Conservation (phyloP, 1,140 invertebrate genomes). For the Caenorhabditis inopinata region DNA sequence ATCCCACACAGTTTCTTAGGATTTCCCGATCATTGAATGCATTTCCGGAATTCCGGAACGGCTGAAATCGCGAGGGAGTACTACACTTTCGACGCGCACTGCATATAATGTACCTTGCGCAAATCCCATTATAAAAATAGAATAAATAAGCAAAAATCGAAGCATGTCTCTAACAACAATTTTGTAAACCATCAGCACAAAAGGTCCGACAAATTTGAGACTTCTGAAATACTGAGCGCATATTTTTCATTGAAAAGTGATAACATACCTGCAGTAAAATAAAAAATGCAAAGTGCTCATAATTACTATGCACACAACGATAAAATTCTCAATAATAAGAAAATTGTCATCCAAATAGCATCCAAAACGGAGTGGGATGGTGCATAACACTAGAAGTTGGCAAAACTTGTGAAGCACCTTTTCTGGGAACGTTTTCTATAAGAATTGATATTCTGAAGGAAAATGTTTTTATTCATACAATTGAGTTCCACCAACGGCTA, state of each 20-base stretch:
- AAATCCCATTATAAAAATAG: conserved; percentile 93
- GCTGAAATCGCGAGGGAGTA: no score
- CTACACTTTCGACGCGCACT: no score
- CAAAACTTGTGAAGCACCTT: conserved; percentile 89
- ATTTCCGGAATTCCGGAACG: no score
- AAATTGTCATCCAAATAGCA: conserved; percentile 74
- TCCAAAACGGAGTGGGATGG: conserved; percentile 78
- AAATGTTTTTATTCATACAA: conserved; percentile 6
- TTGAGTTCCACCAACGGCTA: conserved; percentile 71
- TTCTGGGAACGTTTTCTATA: conserved; percentile 81
- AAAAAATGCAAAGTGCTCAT: conserved; percentile 92
- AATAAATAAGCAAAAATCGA: conserved; percentile 89
- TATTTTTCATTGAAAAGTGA: background rate
- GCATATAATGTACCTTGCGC: conserved; percentile 93
- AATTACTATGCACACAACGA: conserved; percentile 86
- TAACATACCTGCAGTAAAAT: conserved; percentile 85
- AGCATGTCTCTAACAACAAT: conserved; percentile 94
- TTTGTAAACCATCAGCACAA: conserved; percentile 97
- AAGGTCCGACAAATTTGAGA: conserved; percentile 92
- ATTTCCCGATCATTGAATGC: no score
- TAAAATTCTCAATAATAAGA: conserved; percentile 76
- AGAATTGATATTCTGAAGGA: background rate
- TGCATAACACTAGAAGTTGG: conserved; percentile 79
- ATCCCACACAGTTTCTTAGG: no score
- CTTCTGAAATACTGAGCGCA: conserved; percentile 73